Base-by-base conservation (phyloP, 2,888 invertebrate species). In the Lycaena phlaeas region DNA sequence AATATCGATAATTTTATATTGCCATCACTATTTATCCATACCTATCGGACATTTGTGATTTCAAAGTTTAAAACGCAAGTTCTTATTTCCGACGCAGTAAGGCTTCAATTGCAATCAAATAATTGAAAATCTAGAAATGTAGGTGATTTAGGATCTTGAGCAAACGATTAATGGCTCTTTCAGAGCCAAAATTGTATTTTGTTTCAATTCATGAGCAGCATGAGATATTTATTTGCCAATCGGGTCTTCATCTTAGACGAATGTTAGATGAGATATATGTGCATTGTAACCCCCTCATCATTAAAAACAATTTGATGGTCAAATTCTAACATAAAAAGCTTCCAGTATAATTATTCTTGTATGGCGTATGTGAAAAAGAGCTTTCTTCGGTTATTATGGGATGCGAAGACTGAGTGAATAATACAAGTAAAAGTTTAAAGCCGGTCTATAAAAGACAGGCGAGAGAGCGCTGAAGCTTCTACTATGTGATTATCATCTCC, bases 71-170 rank as follows among this genome's bases (percentile, higher is more conserved):
- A 38, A 38, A 28, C 27, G 11, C 18, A 38, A 38, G 28, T 38
- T 38, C 15, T 27, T 28, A 28, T 28, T 40, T 37, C 3, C 5
- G 15, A 14, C 9, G 30, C 25, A 15, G 11, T 39, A 40, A 30
- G 39, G 29, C 26, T 26, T 25, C 11, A 26, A 17, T 38, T 27
- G 17, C 15, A 38, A 27, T 30, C 34, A 34, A 18, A 34, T 34
- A 27, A 38, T 38, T 38, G 37, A 17, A 38, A 37, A 7, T 29
- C 5, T 14, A 37, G n/a, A 14, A 11, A 14, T 26, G 26, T 15
- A 36, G 25, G 27, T 27, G 27, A 27, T 38, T 38, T 17, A 12
- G 25, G 27, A 2, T 22, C 12, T 22, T 22, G 11, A 18, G 22
- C 10, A 34, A 12, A 34, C 15, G 34, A 22, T 34, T 22, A 34